Base-by-base conservation (phyloP, 35 echinoderm and acorn worm species). In the Ophioderma brevispina region DNA sequence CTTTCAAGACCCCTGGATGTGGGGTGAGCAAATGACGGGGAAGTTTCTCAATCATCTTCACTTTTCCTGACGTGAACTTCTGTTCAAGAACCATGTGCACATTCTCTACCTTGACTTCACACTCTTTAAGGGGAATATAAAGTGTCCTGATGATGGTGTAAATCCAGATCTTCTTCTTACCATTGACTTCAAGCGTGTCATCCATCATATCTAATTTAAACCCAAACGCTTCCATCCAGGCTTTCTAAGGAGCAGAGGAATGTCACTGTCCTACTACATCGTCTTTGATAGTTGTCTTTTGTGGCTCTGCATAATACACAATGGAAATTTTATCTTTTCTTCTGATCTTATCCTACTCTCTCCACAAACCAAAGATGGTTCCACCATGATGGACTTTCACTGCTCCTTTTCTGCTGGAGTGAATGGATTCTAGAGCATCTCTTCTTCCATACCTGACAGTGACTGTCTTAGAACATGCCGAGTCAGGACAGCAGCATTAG, bases 251-350 rank as follows among this genome's bases (percentile, higher is more conserved):
- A 91, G 81, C 19, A 91, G 64, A 38, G 80, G 81, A 31, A 91
- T 91, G 32, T 91, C 80, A 39, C 33, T 91, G 25, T 91, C 81
- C n/a, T 6, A 91, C 80, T 1, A 91, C 89, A 91, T 91, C 81
- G 32, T 80, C 85, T 42, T 3, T 50, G 14, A 89, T 55, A 2
- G 39, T 80, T 35, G 76, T 80, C 75, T 80, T 89, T 1, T n/a
- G n/a, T n/a, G 31, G 31, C 5, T 77, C 87, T 79, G 0, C 87
- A 89, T 89, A 25, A 13, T 40, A 89, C 87, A 89, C n/a, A n/a
- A n/a, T 18, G 77, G 87, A 49, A 89, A 38, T 31, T 50, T 40
- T 25, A 89, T 78, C 50, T 40, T n/a, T 52, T 59, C 76, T 33
- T 80, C 76, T 39, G 87, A 89, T 36, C 37, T 28, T 28, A 89